Evolutionary conservation across 2,888 invertebrate species (phyloP), one percentile per base, ranked within the genome.

Genomic region (Habrosyne pyritoides): DNA sequence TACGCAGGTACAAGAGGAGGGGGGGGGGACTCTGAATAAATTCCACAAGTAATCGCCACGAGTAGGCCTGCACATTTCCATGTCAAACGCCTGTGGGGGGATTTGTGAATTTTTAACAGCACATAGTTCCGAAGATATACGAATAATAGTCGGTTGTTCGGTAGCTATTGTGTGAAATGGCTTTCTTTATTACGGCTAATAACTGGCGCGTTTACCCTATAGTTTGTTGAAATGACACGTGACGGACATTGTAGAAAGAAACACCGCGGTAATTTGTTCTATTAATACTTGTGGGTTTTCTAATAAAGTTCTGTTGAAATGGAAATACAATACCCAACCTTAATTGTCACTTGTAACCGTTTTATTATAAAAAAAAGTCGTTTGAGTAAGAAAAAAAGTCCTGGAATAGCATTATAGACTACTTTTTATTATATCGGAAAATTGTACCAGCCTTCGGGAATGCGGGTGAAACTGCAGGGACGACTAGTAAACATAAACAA

Each of bases 31-130:
- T 84, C 81, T 83, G 85, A 85, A 86, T 86, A 84, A 79, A 85
- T 87, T 83, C 80, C 74, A 75, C 74, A 81, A 75, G 71, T 77
- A 76, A 76, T 81, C 77, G 78, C 79, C 75, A 72, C 81, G 80
- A 73, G 79, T 78, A 81, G 81, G 81, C 83, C 67, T 75, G 77
- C 74, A 71, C 85, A 91, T 91, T 91, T 85, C 85, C 91, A 91
- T 91, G 88, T 89, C 91, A 91, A 91, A 91, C 88, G 87, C 67
- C 65, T 66, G 62, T 65, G 72, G 72, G 67, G 69, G n/a, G 33
- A 33, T 70, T 78, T 76, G 83, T 86, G 86, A 85, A 87, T 88
- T 89, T 89, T 86, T 87, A 87, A 86, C 86, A 1, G 26, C 10
- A 77, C n/a, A 79, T 67, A 66, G 46, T 30, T 3, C 28, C 8